Percentiles rank a stretch among this genome's conserved stretches.
Conservation (phyloP, 2,888 invertebrate genomes). For the Sesia apiformis region DNA sequence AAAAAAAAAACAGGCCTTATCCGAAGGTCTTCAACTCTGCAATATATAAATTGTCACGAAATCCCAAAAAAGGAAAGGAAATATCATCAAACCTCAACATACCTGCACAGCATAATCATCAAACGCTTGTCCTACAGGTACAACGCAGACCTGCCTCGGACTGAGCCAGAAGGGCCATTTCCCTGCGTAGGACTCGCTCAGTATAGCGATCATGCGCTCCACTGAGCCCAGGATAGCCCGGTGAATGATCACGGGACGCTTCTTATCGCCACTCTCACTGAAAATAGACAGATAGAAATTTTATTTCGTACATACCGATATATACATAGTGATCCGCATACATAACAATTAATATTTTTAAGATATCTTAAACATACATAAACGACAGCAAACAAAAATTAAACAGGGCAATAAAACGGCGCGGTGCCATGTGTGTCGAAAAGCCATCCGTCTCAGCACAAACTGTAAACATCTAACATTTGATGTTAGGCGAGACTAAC, state of each 20-base stretch:
- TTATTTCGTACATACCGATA: too few species aligned
- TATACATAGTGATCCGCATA: too few species aligned
- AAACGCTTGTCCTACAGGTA: constrained; percentile 92
- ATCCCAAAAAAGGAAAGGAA: neutral
- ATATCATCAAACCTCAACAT: too few species aligned
- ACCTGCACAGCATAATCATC: constrained; percentile 92
- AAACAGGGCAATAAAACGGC: too few species aligned
- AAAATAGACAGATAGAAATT: constrained; percentile 3
- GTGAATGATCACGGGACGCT: constrained; percentile 97
- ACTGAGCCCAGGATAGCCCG: constrained; percentile 97
- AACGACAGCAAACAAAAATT: too few species aligned
- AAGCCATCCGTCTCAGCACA: too few species aligned
- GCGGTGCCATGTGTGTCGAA: too few species aligned
- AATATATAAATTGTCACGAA: neutral
- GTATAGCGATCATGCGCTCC: constrained; percentile 97
- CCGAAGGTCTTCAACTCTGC: too few species aligned
- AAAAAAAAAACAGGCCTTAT: neutral
- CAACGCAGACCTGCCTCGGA: constrained; percentile 90
- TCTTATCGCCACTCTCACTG: constrained; percentile 91
- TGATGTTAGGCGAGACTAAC: too few species aligned
- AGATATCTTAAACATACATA: too few species aligned
- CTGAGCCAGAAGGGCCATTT: constrained; percentile 99
- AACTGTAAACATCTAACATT: too few species aligned
- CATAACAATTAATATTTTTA: too few species aligned
- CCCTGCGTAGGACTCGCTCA: constrained; percentile 97